Conservation (phyloP, 1,140 invertebrate genomes). For the Sarcophaga bullata region DNA sequence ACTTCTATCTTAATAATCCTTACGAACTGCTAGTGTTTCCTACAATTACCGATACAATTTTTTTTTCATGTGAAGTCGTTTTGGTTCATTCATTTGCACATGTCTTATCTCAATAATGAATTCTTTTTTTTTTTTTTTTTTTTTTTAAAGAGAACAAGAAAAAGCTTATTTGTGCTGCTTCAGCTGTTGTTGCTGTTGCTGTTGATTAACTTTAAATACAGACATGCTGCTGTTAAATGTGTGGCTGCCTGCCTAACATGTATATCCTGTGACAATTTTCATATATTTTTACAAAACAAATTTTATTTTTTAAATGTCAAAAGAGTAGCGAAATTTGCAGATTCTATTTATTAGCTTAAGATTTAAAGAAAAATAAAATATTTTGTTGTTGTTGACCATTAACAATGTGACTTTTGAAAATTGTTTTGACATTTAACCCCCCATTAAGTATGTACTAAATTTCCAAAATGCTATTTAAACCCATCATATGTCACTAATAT, state of each 20-base stretch:
- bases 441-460: neutral
- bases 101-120: neutral
- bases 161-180: neutral
- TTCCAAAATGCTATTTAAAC: neutral
- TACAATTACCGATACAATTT: no score
- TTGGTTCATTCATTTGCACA: neutral
- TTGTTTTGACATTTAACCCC: neutral
- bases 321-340: neutral
- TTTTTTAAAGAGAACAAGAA: no score
- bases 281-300: neutral
- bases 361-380: neutral
- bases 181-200: no score
- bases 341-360: neutral
- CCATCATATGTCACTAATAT: neutral
- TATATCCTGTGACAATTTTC: neutral
- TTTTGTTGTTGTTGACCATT: neutral
- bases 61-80: neutral
- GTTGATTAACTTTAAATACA: conserved; percentile 16
- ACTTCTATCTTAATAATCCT: conserved; percentile 35
- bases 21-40: neutral
- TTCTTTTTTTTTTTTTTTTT: no score
- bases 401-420: neutral
- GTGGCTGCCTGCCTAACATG: neutral
- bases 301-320: neutral
- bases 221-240: neutral